Percentiles rank a stretch among this genome's conserved stretches.
Evolutionary conservation across 23 tunicate genomes (phyloP).

Genomic region (Styela clava): DNA sequence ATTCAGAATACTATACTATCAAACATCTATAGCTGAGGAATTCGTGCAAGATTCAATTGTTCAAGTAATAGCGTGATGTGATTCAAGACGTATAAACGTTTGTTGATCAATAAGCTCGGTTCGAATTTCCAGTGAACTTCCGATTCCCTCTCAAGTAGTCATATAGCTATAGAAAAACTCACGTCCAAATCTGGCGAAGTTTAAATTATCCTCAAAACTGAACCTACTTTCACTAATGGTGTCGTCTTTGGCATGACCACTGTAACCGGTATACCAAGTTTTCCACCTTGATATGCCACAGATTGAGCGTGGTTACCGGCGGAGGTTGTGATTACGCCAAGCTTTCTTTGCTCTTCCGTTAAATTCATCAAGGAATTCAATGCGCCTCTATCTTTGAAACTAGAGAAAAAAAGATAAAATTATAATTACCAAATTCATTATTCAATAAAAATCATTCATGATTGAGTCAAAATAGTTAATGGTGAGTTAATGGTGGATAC

Average conservation of each 20-base stretch:
- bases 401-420: neutral
- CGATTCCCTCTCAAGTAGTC: too few relatives aligned
- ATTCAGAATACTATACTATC: too few relatives aligned
- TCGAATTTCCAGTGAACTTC: too few relatives aligned
- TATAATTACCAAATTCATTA: neutral
- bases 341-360: slow-evolving; percentile 38
- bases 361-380: slow-evolving; percentile 62
- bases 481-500: neutral
- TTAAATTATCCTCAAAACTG: too few relatives aligned
- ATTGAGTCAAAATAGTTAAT: neutral
- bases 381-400: slow-evolving; percentile 96
- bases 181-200: too few relatives aligned
- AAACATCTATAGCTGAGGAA: too few relatives aligned
- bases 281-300: slow-evolving; percentile 80
- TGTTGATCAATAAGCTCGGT: too few relatives aligned
- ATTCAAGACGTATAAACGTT: too few relatives aligned
- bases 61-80: too few relatives aligned
- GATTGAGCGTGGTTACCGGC: slow-evolving; percentile 99
- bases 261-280: slow-evolving; percentile 74
- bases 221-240: slow-evolving; percentile 75
- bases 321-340: slow-evolving; percentile 91
- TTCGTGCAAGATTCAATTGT: too few relatives aligned
- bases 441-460: too few relatives aligned
- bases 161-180: too few relatives aligned
- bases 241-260: slow-evolving; percentile 93